phyloP scores from a whole-genome alignment of 2,888 invertebrate species.

The Oxyscelio sp. region DNA sequence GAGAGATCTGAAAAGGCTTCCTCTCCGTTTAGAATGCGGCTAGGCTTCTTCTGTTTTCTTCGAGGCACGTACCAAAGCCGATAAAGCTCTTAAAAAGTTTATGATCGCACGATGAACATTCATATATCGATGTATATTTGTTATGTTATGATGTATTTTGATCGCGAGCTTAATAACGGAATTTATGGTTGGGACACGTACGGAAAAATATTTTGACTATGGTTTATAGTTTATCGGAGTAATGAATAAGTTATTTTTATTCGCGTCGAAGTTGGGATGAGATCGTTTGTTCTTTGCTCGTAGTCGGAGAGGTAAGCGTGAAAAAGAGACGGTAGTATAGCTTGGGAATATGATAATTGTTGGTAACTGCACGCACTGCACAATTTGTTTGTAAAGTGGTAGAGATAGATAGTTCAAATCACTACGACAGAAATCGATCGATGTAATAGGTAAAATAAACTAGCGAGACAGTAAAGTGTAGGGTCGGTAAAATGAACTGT shows the following conservation, averaged over 20 bases:
- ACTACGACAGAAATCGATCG: too few relatives aligned
- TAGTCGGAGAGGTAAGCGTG: too few relatives aligned
- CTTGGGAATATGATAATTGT: too few relatives aligned
- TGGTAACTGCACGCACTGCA: too few relatives aligned
- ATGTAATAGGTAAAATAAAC: too few relatives aligned
- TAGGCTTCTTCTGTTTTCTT: conserved; percentile 72
- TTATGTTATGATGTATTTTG: conserved; percentile 15
- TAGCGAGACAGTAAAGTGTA: too few relatives aligned
- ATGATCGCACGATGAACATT: conserved; percentile 61
- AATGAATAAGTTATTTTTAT: neutral
- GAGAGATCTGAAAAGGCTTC: conserved; percentile 66
- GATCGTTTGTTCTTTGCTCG: too few relatives aligned
- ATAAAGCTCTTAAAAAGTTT: conserved; percentile 72
- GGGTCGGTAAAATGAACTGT: too few relatives aligned
- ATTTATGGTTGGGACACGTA: conserved; percentile 5
- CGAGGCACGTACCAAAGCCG: conserved; percentile 67
- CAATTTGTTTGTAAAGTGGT: too few relatives aligned
- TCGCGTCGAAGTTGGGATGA: neutral
- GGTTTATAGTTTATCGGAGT: neutral
- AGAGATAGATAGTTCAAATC: too few relatives aligned
- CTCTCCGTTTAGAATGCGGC: conserved; percentile 62
- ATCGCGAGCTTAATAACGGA: conserved; percentile 23
- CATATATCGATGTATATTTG: conserved; percentile 32
- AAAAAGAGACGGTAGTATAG: too few relatives aligned
- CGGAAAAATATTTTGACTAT: neutral